phyloP scores from a whole-genome alignment of 1,140 invertebrate species.

The Diprion similis region DNA sequence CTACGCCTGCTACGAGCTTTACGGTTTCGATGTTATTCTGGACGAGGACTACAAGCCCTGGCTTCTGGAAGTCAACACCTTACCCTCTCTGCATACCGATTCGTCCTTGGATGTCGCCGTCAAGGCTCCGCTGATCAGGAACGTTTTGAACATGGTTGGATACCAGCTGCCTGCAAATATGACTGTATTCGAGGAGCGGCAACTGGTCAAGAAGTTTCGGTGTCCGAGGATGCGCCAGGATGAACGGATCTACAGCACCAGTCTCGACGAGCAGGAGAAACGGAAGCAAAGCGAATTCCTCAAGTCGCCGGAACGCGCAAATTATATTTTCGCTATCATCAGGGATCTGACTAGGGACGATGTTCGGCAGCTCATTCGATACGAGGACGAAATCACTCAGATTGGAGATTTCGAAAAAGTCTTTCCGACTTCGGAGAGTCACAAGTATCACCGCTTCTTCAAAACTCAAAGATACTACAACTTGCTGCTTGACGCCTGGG shows the following conservation, averaged over 20 bases:
- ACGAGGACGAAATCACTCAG: constrained; percentile 69
- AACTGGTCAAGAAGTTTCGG: constrained; percentile 7
- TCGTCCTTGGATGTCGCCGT: constrained; percentile 69
- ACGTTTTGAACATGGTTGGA: constrained; percentile 71
- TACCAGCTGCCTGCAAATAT: constrained; percentile 55
- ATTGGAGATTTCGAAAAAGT: constrained; percentile 62
- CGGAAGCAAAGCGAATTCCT: constrained; percentile 62
- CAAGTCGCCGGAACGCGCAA: constrained; percentile 5
- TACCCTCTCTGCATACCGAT: constrained; percentile 68
- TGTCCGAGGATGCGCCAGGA: not conserved
- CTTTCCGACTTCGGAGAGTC: constrained; percentile 64
- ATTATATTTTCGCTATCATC: constrained; percentile 43
- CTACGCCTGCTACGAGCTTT: constrained; percentile 54
- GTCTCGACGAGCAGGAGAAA: constrained; percentile 70
- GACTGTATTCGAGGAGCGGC: not conserved
- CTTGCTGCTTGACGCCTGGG: constrained; percentile 68
- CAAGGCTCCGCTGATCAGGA: constrained; percentile 67
- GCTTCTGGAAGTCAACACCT: constrained; percentile 71
- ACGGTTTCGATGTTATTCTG: constrained; percentile 63
- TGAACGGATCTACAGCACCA: constrained; percentile 52
- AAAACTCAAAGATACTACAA: constrained; percentile 68
- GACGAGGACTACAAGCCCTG: constrained; percentile 60
- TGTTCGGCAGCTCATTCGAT: constrained; percentile 61
- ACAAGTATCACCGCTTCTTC: constrained; percentile 66
- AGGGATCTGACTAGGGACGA: constrained; percentile 65